These are phyloP conservation scores for Eueides isabella DNA, from an alignment of 1,140 invertebrate species.

Conservation along the genomic window DNA sequence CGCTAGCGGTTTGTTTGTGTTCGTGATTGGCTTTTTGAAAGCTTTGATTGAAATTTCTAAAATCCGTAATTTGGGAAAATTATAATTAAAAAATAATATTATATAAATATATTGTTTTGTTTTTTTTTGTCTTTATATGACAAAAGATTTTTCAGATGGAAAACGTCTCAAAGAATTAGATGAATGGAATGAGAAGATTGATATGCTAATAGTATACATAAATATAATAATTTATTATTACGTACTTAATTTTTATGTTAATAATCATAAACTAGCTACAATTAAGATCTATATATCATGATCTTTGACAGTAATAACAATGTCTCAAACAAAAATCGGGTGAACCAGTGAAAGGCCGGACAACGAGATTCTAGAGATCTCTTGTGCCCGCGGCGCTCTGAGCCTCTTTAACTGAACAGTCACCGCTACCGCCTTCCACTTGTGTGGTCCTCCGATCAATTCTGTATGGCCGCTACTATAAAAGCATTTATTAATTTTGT, in stretches of 20 bases:
- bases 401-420: slow-evolving; percentile 22
- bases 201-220: background rate
- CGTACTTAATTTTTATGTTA: background rate
- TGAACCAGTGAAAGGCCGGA: slow-evolving; percentile 5
- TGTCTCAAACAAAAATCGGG: background rate
- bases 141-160: background rate
- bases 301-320: background rate
- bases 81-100: background rate
- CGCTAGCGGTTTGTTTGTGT: background rate
- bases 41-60: slow-evolving; percentile 1
- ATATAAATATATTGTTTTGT: too few species aligned
- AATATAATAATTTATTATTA: background rate
- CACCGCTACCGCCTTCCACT: slow-evolving; percentile 39
- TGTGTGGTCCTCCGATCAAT: slow-evolving; percentile 43
- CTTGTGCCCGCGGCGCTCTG: slow-evolving; percentile 28
- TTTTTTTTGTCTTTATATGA: too few species aligned
- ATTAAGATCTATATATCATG: background rate
- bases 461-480: background rate
- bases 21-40: background rate
- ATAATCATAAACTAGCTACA: background rate
- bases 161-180: background rate
- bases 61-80: background rate
- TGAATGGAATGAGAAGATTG: background rate
- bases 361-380: slow-evolving; percentile 24
- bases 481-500: background rate